Evolutionary conservation across 53 echinoderm and acorn worm species (phyloP).

Genomic region (Zoroaster sp.): DNA sequence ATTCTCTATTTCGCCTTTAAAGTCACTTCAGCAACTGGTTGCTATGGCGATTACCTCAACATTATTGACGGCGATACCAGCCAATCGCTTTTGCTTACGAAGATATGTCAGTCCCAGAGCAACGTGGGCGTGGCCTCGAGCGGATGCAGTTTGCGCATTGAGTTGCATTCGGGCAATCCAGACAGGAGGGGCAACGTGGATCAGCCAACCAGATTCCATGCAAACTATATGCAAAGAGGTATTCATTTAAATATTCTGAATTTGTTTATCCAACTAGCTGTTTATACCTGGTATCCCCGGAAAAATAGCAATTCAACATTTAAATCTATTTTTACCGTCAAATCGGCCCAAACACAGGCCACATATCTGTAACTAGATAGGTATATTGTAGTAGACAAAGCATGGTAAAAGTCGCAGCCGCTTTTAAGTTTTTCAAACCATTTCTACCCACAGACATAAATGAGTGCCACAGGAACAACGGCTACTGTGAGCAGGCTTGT

Average conservation of each 20-base stretch:
- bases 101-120: conserved; percentile 79
- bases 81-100: conserved; percentile 77
- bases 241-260: not conserved
- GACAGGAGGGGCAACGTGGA: conserved; percentile 9
- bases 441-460: conserved; percentile 61
- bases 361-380: too few species aligned
- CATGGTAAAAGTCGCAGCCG: not conserved
- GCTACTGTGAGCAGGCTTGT: conserved; percentile 75
- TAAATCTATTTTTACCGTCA: too few species aligned
- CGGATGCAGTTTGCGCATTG: conserved; percentile 70
- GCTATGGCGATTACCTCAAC: conserved; percentile 74
- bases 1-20: not conserved
- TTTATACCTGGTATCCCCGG: too few species aligned
- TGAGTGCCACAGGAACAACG: conserved; percentile 77
- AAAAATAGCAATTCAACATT: too few species aligned
- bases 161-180: conserved; percentile 67
- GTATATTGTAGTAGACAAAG: too few species aligned
- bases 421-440: not conserved
- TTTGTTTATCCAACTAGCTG: too few species aligned
- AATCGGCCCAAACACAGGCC: too few species aligned
- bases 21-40: conserved; percentile 71
- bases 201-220: conserved; percentile 62
- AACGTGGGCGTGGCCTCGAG: conserved; percentile 80
- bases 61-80: conserved; percentile 76
- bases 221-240: conserved; percentile 68